Conservation (phyloP, 2,888 invertebrate species). For the Drosophila mimica region DNA sequence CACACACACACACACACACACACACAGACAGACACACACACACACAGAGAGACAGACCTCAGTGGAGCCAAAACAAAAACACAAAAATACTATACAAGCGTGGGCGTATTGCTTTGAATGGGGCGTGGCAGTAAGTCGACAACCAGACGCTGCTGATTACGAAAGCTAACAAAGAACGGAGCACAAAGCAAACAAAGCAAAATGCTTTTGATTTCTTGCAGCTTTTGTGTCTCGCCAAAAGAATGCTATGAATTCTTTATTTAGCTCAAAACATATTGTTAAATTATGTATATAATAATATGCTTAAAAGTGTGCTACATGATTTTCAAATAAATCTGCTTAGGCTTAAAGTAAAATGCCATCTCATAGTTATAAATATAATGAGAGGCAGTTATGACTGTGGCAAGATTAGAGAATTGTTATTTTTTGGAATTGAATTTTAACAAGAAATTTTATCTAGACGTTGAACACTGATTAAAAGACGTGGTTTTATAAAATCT, state of each 20-base stretch:
- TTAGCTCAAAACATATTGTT: too few species aligned
- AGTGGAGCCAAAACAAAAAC: slow-evolving; percentile 73
- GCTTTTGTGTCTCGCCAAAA: slow-evolving; percentile 21
- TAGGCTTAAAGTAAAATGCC: too few species aligned
- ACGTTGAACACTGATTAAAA: not conserved
- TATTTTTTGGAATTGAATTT: not conserved
- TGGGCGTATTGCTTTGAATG: slow-evolving; percentile 9
- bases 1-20: slow-evolving; percentile 5
- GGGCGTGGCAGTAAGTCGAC: slow-evolving; percentile 3
- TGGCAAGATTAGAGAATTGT: not conserved
- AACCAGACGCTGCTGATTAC: slow-evolving; percentile 27
- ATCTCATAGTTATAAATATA: not conserved
- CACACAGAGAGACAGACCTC: slow-evolving; percentile 19
- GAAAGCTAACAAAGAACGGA: slow-evolving; percentile 40
- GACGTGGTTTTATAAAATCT: accelerated
- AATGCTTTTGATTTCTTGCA: slow-evolving; percentile 5
- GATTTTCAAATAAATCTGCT: not conserved
- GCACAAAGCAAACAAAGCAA: slow-evolving; percentile 37
- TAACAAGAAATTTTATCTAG: not conserved
- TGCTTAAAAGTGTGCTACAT: slow-evolving; percentile 21
- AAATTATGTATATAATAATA: not conserved
- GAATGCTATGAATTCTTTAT: slow-evolving; percentile 29
- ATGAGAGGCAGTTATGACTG: too few species aligned
- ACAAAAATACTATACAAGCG: slow-evolving; percentile 58
- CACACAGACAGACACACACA: not conserved